phyloP scores from a whole-genome alignment of 2,888 invertebrate genomes.

The Malacosoma neustria region DNA sequence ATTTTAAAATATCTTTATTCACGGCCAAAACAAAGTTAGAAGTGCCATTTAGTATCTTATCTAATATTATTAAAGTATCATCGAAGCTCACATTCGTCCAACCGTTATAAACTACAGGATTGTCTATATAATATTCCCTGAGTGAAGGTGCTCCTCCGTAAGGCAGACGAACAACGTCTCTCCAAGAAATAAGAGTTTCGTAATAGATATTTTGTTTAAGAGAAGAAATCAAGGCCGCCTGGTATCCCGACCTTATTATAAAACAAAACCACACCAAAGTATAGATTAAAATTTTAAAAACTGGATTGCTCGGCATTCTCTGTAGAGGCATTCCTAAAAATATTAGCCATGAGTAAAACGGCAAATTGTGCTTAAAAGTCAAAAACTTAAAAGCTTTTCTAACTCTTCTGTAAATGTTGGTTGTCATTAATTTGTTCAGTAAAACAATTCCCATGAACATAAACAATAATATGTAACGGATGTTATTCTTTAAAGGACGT shows the following conservation, averaged over 20 bases:
- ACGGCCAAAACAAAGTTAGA: slow-evolving; percentile 36
- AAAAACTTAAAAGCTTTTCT: slow-evolving; percentile 20
- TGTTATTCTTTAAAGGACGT: slow-evolving; percentile 27
- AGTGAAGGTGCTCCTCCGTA: slow-evolving; percentile 33
- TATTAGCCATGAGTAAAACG: slow-evolving; percentile 39
- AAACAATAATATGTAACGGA: slow-evolving; percentile 26
- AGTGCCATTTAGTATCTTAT: slow-evolving; percentile 26
- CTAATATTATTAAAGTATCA: slow-evolving; percentile 17
- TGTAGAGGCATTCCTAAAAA: slow-evolving; percentile 38
- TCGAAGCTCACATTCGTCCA: slow-evolving; percentile 24
- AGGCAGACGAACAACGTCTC: slow-evolving; percentile 23
- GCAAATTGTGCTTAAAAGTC: slow-evolving; percentile 26
- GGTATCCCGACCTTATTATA: slow-evolving; percentile 39
- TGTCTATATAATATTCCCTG: slow-evolving; percentile 33
- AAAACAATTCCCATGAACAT: slow-evolving; percentile 30
- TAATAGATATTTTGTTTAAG: slow-evolving; percentile 29
- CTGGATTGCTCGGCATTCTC: slow-evolving; percentile 24
- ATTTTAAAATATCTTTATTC: slow-evolving; percentile 29
- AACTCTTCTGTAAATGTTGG: slow-evolving; percentile 20
- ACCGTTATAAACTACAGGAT: slow-evolving; percentile 26
- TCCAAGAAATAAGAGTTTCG: slow-evolving; percentile 21
- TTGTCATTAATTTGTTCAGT: slow-evolving; percentile 24
- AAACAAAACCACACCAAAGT: slow-evolving; percentile 43
- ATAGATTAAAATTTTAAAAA: slow-evolving; percentile 25
- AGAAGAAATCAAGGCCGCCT: slow-evolving; percentile 33